Conservation (phyloP, 2,888 invertebrate species). For the Heliothis peltigera region DNA sequence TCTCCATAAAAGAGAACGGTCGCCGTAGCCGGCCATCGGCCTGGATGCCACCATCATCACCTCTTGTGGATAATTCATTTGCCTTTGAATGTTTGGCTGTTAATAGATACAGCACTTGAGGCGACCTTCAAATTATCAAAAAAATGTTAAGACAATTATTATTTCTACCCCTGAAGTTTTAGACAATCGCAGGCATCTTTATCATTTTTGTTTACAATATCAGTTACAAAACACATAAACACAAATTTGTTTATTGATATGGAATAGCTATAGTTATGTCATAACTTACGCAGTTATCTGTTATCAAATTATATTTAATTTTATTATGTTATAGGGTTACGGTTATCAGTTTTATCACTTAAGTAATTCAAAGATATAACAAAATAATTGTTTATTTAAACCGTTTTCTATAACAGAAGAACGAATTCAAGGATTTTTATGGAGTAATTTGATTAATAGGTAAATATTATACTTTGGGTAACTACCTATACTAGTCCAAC, state of each 20-base stretch:
- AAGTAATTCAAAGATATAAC: background rate
- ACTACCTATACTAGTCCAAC: too few relatives aligned
- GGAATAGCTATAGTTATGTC: background rate
- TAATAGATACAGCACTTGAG: background rate
- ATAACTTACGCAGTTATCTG: background rate
- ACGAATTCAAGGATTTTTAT: too few relatives aligned
- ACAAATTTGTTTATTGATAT: background rate
- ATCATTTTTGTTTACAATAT: background rate
- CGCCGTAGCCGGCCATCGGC: too few relatives aligned
- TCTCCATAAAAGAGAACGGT: too few relatives aligned
- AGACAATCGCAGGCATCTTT: background rate
- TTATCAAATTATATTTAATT: background rate
- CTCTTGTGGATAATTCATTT: background rate
- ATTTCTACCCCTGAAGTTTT: background rate
- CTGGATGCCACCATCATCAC: too few relatives aligned
- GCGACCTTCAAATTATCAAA: background rate
- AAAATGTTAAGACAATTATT: background rate
- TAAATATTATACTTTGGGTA: too few relatives aligned
- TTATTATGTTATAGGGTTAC: conserved; percentile 1
- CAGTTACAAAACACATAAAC: background rate
- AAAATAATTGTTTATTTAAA: background rate
- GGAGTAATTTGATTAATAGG: too few relatives aligned
- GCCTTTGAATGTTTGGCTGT: too few relatives aligned
- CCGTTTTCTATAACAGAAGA: background rate
- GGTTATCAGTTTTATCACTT: background rate